A percentile compares a stretch with the other conserved stretches of the same genome.
Evolutionary conservation across 2,113 vertebrate species (phyloP).

Genomic region (Mixornis gularis): DNA sequence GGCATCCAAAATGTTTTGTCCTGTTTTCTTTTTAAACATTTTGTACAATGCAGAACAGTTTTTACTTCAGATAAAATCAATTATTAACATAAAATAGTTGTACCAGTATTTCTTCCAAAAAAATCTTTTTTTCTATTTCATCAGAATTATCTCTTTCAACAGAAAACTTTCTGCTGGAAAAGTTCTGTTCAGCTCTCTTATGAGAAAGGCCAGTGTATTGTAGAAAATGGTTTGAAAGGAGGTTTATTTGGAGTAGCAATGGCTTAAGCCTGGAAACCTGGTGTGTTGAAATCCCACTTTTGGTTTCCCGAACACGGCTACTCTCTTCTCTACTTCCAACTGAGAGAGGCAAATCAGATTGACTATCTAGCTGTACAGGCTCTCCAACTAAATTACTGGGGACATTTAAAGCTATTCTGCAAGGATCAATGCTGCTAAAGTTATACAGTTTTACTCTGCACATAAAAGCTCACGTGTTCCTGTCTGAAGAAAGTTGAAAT

Average conservation of each 20-base stretch:
- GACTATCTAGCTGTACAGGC: neutral
- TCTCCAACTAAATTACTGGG: neutral
- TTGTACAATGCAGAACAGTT: neutral
- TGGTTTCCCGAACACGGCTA: rapidly evolving
- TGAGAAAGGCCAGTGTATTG: neutral
- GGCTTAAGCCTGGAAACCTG: neutral
- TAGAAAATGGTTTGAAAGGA: neutral
- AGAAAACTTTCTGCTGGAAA: neutral
- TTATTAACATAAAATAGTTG: neutral
- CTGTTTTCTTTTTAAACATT: neutral
- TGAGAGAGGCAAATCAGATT: neutral
- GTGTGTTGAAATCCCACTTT: neutral
- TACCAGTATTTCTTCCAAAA: neutral
- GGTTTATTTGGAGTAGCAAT: neutral
- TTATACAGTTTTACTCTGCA: neutral
- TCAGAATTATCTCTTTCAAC: neutral
- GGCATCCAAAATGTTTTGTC: neutral
- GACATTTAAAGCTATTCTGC: neutral
- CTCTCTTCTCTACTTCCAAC: neutral
- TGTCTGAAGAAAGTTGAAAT: neutral
- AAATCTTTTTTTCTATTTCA: neutral
- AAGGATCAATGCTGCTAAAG: neutral
- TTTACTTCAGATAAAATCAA: conserved; percentile 17
- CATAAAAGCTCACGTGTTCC: neutral
- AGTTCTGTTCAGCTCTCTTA: neutral